Percentiles rank a stretch among this genome's conserved stretches.
Conservation (phyloP, 2,888 invertebrate species). For the Drosophila acutilabella region DNA sequence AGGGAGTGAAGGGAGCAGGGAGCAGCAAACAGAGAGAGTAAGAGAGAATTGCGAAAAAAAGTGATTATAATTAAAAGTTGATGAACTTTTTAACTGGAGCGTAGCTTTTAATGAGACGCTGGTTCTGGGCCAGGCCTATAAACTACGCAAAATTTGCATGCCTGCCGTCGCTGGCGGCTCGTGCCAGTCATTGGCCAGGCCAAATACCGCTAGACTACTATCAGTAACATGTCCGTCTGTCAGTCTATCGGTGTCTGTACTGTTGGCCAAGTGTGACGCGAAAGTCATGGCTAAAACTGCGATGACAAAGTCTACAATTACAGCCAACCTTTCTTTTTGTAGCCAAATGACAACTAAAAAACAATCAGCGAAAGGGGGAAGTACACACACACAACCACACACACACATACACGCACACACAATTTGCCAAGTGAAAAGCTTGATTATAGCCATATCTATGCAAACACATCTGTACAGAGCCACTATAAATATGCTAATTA, state of each 20-base stretch:
- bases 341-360: constrained; percentile 2
- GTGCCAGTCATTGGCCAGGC: constrained; percentile 58
- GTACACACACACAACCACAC: constrained; percentile 5
- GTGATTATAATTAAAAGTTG: constrained; percentile 39
- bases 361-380: constrained; percentile 35
- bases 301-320: constrained; percentile 46
- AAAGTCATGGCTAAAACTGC: constrained; percentile 70
- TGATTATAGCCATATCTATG: constrained; percentile 54
- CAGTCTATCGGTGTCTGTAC: constrained; percentile 4
- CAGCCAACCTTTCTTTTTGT: constrained; percentile 45
- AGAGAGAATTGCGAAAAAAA: constrained; percentile 6
- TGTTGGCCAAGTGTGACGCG: constrained; percentile 76
- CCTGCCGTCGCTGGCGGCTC: constrained; percentile 17
- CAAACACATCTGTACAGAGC: constrained; percentile 28
- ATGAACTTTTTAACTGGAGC: constrained; percentile 61
- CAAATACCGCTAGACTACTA: constrained; percentile 26
- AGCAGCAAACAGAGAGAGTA: too few relatives aligned
- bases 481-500: constrained; percentile 47
- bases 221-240: constrained; percentile 5
- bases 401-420: constrained; percentile 7
- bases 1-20: too few relatives aligned
- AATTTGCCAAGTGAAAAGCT: constrained; percentile 53
- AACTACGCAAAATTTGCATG: constrained; percentile 19
- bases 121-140: constrained; percentile 29
- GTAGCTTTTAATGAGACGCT: constrained; percentile 59